Evolutionary conservation across 2,113 vertebrate genomes (phyloP).

Genomic region (Hirundichthys speculiger): DNA sequence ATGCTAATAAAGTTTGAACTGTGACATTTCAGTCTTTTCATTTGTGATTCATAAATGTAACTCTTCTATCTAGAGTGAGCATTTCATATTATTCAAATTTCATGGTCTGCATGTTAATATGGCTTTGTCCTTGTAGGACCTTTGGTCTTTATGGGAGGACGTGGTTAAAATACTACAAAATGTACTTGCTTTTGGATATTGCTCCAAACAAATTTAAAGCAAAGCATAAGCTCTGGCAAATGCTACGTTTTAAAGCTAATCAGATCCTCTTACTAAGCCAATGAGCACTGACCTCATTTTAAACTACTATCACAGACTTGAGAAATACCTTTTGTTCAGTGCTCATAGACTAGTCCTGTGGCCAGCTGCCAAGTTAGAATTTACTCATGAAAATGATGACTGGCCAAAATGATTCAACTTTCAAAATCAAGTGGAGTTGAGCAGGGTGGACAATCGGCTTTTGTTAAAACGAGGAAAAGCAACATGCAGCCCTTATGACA

Average conservation of each 20-base stretch:
- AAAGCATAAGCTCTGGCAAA: not conserved
- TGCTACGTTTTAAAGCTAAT: not conserved
- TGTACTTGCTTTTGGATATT: no score
- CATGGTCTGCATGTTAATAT: not conserved
- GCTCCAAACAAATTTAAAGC: not conserved
- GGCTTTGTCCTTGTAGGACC: no score
- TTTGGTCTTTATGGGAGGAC: no score
- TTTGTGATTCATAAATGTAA: conserved; percentile 1
- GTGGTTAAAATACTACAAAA: no score
- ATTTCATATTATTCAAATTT: not conserved
- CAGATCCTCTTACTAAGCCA: not conserved
- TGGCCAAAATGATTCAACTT: not conserved
- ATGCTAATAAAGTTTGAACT: conserved; percentile 58
- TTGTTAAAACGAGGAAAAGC: conserved; percentile 42
- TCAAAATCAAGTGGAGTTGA: not conserved
- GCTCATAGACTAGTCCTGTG: no score
- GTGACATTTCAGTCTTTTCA: conserved; percentile 4
- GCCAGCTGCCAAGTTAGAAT: not conserved
- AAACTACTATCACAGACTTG: not conserved
- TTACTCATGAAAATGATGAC: not conserved
- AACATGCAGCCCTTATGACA: conserved; percentile 29
- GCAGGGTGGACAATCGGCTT: conserved; percentile 22
- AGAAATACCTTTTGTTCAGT: no score
- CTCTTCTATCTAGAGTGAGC: not conserved
- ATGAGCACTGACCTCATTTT: not conserved